These are phyloP conservation scores for Brenthis daphne DNA, from an alignment of 2,888 invertebrate genomes.

Conservation along the genomic window DNA sequence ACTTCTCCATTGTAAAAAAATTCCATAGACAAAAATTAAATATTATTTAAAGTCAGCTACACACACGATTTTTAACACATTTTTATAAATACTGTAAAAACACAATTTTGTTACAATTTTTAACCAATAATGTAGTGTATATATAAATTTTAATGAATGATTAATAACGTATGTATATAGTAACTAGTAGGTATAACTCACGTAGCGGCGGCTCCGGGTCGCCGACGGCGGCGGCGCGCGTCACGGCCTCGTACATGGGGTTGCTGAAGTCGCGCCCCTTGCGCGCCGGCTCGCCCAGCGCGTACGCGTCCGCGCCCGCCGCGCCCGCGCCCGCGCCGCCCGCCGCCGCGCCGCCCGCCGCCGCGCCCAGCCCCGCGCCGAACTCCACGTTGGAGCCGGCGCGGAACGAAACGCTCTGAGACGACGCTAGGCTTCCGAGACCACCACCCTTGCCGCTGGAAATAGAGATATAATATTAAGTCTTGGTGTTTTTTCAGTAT, in stretches of 20 bases:
- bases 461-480: background rate
- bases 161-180: no score
- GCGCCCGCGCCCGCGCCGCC: constrained; percentile 26
- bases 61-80: no score
- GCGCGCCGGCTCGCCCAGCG: constrained; percentile 85
- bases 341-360: constrained; percentile 75
- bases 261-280: constrained; percentile 97
- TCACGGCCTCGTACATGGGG: constrained; percentile 98
- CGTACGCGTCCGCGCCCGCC: constrained; percentile 85
- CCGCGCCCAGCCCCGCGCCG: constrained; percentile 84
- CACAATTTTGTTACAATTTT: background rate
- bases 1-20: no score
- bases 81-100: no score
- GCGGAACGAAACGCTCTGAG: constrained; percentile 95
- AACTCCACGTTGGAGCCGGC: constrained; percentile 97
- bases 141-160: no score
- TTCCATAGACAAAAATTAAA: no score
- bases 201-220: constrained; percentile 63
- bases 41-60: no score
- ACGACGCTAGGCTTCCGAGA: constrained; percentile 90
- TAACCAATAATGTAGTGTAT: background rate
- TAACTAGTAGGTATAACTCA: constrained; percentile 47
- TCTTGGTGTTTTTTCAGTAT: no score
- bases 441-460: constrained; percentile 90
- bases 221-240: constrained; percentile 79